A percentile compares a stretch with the other conserved stretches of the same genome.
phyloP scores from a whole-genome alignment of 2,113 vertebrate genomes.

The Mesembrinibis cayennensis region DNA sequence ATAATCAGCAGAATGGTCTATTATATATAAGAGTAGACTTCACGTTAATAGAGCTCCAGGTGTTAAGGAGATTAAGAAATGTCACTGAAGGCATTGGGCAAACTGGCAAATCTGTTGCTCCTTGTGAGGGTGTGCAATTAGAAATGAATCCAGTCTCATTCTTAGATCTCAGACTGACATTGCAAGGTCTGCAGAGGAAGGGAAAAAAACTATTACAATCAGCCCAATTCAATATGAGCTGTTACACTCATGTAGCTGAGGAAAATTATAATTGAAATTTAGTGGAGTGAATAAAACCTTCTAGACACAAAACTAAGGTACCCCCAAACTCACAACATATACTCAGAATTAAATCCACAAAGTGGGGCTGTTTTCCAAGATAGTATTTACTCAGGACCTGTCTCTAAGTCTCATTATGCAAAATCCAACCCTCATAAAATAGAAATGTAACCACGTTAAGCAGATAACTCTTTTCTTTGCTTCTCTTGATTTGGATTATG shows the following conservation, averaged over 20 bases:
- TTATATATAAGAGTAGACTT: not conserved
- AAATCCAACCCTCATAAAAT: not conserved
- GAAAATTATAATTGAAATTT: not conserved
- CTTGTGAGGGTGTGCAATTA: not conserved
- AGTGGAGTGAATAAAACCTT: not conserved
- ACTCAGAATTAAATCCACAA: not conserved
- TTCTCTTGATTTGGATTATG: not conserved
- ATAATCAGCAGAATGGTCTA: not conserved
- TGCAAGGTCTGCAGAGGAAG: not conserved
- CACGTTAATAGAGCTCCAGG: not conserved
- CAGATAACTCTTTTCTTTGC: not conserved
- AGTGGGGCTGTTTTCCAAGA: not conserved
- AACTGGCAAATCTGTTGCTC: not conserved
- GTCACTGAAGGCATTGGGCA: not conserved
- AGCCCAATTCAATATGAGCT: not conserved
- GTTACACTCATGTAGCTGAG: not conserved
- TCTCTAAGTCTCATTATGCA: not conserved
- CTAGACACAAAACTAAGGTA: not conserved
- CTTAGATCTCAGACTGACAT: not conserved
- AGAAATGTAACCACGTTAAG: not conserved
- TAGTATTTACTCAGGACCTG: not conserved
- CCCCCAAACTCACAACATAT: not conserved
- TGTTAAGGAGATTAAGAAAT: not conserved
- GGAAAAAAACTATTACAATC: not conserved
- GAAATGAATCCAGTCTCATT: not conserved